Percentiles rank a stretch among this genome's conserved stretches.
Conservation (phyloP, 2,797 vertebrate species). For the Coranthus polyacanthus region DNA sequence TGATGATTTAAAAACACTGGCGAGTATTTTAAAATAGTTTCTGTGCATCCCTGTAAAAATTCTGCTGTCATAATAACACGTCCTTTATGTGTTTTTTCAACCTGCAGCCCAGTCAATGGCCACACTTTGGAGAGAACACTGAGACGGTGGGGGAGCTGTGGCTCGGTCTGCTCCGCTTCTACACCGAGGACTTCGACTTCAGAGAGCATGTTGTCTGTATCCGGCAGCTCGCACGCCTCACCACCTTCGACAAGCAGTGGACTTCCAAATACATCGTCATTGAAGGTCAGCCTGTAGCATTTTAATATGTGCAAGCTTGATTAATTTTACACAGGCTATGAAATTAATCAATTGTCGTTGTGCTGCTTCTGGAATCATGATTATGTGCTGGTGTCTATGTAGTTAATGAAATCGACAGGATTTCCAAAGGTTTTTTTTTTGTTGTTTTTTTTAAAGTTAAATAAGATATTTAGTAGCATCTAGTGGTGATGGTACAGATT, state of each 20-base stretch:
- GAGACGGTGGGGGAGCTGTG: slow-evolving; percentile 94
- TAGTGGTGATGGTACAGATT: too few species aligned
- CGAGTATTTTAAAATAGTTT: slow-evolving; percentile 73
- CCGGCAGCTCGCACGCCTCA: slow-evolving; percentile 90
- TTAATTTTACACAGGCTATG: too few species aligned
- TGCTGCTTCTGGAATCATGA: too few species aligned
- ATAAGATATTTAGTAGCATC: too few species aligned
- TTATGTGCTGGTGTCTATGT: too few species aligned
- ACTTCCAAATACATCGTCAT: slow-evolving; percentile 97
- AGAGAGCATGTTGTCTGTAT: slow-evolving; percentile 95
- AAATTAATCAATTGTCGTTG: too few species aligned
- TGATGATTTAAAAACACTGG: slow-evolving; percentile 89
- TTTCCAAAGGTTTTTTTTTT: too few species aligned
- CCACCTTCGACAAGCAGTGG: slow-evolving; percentile 98
- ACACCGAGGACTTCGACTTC: slow-evolving; percentile 97
- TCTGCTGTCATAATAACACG: neutral
- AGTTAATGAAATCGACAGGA: too few species aligned
- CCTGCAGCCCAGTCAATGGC: slow-evolving; percentile 88
- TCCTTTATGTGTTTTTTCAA: slow-evolving; percentile 17
- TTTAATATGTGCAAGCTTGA: too few species aligned
- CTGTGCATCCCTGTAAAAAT: neutral
- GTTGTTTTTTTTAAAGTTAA: too few species aligned
- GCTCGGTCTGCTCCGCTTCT: slow-evolving; percentile 95
- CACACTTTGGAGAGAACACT: slow-evolving; percentile 88
- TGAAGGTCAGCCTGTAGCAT: slow-evolving; percentile 86